Conservation (phyloP, 2,797 vertebrate species). For the Streptopelia turtur region DNA sequence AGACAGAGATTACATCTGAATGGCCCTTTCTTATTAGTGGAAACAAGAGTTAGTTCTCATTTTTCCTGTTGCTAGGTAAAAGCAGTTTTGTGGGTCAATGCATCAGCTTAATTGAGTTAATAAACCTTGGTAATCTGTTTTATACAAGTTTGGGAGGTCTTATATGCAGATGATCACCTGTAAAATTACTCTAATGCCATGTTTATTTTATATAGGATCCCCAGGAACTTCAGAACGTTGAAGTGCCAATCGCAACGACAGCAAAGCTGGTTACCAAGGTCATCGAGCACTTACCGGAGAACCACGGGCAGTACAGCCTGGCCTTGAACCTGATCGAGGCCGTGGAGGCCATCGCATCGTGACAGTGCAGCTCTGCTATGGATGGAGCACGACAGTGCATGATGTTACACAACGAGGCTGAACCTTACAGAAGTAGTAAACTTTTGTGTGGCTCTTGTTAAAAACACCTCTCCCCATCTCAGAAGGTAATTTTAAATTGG, state of each 20-base stretch:
- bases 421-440: background rate
- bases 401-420: background rate
- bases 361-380: background rate
- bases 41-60: background rate
- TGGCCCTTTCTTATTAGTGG: background rate
- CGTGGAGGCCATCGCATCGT: slow-evolving; percentile 83
- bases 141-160: background rate
- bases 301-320: slow-evolving; percentile 92
- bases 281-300: slow-evolving; percentile 93
- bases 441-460: slow-evolving; percentile 34
- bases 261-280: slow-evolving; percentile 87
- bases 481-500: slow-evolving; percentile 59
- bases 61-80: background rate
- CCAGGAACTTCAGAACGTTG: slow-evolving; percentile 87
- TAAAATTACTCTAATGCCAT: background rate
- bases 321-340: slow-evolving; percentile 94
- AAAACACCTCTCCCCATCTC: background rate
- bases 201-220: slow-evolving; percentile 84
- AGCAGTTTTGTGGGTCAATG: background rate
- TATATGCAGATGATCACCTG: background rate
- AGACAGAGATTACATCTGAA: background rate
- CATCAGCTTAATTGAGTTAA: background rate
- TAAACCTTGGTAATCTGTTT: background rate
- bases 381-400: background rate
- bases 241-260: slow-evolving; percentile 86